Conservation (phyloP, 2,113 vertebrate species). For the Microtus ochrogaster region DNA sequence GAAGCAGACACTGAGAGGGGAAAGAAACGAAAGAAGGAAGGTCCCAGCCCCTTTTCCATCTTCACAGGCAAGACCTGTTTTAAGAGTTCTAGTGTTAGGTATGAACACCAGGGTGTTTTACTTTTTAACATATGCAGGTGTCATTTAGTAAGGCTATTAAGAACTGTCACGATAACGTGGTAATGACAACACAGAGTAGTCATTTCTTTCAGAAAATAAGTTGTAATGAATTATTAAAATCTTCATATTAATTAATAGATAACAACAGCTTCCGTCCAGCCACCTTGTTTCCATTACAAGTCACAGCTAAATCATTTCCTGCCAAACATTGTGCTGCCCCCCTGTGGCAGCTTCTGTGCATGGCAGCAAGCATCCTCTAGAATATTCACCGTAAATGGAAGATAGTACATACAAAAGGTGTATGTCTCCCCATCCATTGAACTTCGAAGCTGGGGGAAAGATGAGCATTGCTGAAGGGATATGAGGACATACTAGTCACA, state of each 20-base stretch:
- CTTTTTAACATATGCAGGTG: background rate
- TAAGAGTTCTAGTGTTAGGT: background rate
- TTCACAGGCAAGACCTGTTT: background rate
- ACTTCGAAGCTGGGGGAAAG: background rate
- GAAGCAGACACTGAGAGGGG: background rate
- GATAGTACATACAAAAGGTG: background rate
- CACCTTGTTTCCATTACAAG: background rate
- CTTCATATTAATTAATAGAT: background rate
- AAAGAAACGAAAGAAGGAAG: background rate
- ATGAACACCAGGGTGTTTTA: background rate
- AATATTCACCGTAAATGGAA: background rate
- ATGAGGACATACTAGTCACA: background rate
- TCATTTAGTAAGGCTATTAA: background rate
- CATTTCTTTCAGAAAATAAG: background rate
- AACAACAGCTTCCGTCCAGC: background rate
- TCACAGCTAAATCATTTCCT: background rate
- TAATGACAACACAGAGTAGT: background rate
- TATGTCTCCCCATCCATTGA: background rate
- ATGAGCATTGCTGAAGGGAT: background rate
- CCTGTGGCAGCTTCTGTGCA: slow-evolving; percentile 12
- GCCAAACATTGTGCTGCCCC: slow-evolving; percentile 4
- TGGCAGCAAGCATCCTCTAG: background rate
- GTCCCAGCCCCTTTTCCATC: background rate
- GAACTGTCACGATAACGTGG: background rate
- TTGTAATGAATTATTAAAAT: background rate